phyloP scores from a whole-genome alignment of 2,888 invertebrate genomes.

The Drosophila formosana region DNA sequence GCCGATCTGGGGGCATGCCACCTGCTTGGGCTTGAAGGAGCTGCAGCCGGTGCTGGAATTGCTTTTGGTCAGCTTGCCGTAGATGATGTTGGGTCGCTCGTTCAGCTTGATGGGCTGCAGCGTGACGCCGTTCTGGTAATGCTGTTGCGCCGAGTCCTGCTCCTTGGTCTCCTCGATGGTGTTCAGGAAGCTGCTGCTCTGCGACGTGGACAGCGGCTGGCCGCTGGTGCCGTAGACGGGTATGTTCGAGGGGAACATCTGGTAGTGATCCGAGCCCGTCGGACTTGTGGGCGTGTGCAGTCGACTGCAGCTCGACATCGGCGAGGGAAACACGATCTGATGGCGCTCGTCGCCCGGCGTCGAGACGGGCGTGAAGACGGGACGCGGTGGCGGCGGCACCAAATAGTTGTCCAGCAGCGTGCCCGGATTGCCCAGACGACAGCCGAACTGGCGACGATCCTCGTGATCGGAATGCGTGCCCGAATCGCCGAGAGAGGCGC shows the following conservation, averaged over 20 bases:
- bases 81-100: constrained; percentile 83
- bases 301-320: constrained; percentile 80
- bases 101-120: constrained; percentile 84
- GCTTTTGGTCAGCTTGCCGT: constrained; percentile 83
- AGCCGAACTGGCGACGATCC: constrained; percentile 86
- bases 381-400: constrained; percentile 88
- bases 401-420: constrained; percentile 87
- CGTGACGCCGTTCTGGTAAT: constrained; percentile 79
- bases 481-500: constrained; percentile 92
- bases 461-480: constrained; percentile 94
- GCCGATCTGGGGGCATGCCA: constrained; percentile 75
- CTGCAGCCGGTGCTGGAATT: constrained; percentile 77
- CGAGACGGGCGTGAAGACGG: constrained; percentile 84
- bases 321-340: constrained; percentile 82
- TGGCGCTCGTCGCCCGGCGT: constrained; percentile 84
- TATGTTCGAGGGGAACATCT: constrained; percentile 85
- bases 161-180: constrained; percentile 85
- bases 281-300: constrained; percentile 84
- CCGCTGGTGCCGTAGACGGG: constrained; percentile 82
- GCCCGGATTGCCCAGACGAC: constrained; percentile 82
- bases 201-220: constrained; percentile 73
- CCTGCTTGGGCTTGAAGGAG: constrained; percentile 83
- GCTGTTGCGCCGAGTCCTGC: constrained; percentile 72
- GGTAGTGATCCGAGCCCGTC: constrained; percentile 83
- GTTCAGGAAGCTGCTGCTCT: constrained; percentile 83